phyloP scores from a whole-genome alignment of 2,797 vertebrate genomes.

The Aphelocoma californica region DNA sequence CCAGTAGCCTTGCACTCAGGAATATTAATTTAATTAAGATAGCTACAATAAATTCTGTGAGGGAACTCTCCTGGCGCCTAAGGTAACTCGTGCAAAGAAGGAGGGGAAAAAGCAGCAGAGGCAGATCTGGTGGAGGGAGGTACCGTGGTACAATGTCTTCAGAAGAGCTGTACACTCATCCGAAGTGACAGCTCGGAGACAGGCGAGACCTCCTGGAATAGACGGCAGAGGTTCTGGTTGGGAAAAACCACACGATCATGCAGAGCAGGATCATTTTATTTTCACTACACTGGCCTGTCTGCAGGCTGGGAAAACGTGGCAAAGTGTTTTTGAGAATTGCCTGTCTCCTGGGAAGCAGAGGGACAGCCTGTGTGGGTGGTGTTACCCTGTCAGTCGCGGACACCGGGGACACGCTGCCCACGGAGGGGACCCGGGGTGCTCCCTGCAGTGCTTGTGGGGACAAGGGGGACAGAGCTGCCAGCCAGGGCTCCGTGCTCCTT shows the following conservation, averaged over 20 bases:
- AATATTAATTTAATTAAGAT: slow-evolving; percentile 78
- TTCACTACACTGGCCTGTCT: background rate
- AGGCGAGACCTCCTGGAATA: background rate
- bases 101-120: background rate
- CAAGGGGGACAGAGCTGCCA: background rate
- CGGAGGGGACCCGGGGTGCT: background rate
- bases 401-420: fast-evolving
- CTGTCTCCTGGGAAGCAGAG: background rate
- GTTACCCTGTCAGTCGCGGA: fast-evolving
- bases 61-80: slow-evolving; percentile 37
- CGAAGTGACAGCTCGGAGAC: background rate
- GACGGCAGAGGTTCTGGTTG: background rate
- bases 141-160: background rate
- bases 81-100: background rate
- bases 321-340: background rate
- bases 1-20: slow-evolving; percentile 54
- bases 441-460: background rate
- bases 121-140: background rate
- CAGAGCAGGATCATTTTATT: background rate
- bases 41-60: slow-evolving; percentile 60
- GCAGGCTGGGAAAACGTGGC: background rate
- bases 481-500: fast-evolving
- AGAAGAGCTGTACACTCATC: background rate
- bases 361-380: fast-evolving
- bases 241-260: fast-evolving